Base-by-base conservation (phyloP, 2,797 vertebrate genomes). In the Bovichtus variegatus region DNA sequence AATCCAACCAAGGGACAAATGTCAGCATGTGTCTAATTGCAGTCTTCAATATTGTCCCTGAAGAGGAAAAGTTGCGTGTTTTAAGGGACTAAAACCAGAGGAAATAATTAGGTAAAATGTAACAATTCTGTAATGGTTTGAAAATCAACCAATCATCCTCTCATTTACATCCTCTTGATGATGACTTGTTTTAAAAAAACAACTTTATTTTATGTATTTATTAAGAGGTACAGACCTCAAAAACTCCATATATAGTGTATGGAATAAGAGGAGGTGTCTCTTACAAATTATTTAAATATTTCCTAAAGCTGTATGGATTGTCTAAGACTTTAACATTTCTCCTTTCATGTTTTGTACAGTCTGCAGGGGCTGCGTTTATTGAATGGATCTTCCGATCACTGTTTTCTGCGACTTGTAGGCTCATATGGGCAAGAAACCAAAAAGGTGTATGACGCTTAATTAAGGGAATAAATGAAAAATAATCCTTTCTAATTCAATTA, bases 101-200 rank as follows among this genome's bases (percentile, higher is more conserved):
- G 18, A 51, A 59, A 23, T 5, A 43, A 19, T 10, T 3, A 38
- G 54, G 2, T 34, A 34, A 34, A 34, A n/a, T 46, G 27, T 27
- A n/a, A 1, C 15, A 3, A 55, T 71, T 57, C 9, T 36, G n/a
- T 10, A 41, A 47, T 19, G 6, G 43, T 51, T 71, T 65, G 25
- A 44, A 71, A 34, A 58, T 62, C 15, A n/a, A 31, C 21, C 43
- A 16, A 31, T 5, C 13, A 31, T 64, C 21, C 23, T 29, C 15
- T 40, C 34, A 61, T 50, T 43, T 65, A 49, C 16, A 21, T 34
- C 65, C 5, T 51, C 11, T 69, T 72, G 27, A 11, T 57, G 8
- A 21, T 19, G n/a, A 57, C 53, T 57, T 47, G 31, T 58, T 5
- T 5, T 59, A 46, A 3, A n/a, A n/a, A n/a, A 34, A 25, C 16